These are phyloP conservation scores for Eubasilissa splendida DNA, from an alignment of 2,888 invertebrate species.

Conservation along the genomic window DNA sequence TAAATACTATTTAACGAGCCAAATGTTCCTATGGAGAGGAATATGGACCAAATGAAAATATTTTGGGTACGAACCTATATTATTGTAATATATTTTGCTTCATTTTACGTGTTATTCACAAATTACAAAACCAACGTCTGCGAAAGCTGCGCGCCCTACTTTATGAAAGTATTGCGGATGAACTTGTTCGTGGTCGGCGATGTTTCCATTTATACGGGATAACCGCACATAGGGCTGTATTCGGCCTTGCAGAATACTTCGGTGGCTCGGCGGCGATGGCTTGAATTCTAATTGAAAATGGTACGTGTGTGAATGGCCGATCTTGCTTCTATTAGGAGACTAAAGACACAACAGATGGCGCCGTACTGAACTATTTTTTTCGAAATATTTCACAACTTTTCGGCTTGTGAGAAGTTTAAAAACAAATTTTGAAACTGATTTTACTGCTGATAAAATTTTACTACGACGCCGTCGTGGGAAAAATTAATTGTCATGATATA, in stretches of 20 bases:
- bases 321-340: slow-evolving; percentile 17
- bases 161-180: neutral
- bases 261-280: slow-evolving; percentile 40
- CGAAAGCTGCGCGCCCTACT: neutral
- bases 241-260: slow-evolving; percentile 42
- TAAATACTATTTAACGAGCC: no score
- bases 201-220: slow-evolving; percentile 40
- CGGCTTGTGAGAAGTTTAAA: neutral
- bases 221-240: slow-evolving; percentile 18
- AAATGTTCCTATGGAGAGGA: no score
- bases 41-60: no score
- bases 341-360: slow-evolving; percentile 5
- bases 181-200: neutral
- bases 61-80: no score
- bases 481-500: no score
- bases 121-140: no score
- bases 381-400: neutral
- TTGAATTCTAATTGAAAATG: slow-evolving; percentile 50
- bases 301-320: slow-evolving; percentile 43
- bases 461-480: no score
- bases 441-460: no score
- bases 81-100: no score
- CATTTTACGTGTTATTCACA: no score
- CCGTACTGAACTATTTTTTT: neutral
- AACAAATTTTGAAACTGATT: no score